Base-by-base conservation (phyloP, 2,113 vertebrate species). In the Trachemys scripta region DNA sequence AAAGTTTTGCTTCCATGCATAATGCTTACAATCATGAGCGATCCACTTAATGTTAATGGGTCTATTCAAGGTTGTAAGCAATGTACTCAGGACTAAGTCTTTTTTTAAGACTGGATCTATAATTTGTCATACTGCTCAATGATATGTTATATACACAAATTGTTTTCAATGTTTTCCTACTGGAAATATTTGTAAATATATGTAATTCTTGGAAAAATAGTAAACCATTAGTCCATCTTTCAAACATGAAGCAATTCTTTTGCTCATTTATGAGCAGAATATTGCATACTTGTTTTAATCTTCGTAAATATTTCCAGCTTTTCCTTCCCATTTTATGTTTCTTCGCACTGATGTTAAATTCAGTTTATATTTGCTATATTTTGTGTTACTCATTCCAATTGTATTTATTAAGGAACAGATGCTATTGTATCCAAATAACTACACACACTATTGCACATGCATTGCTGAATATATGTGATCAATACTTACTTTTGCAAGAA, bases 401-500 rank as follows among this genome's bases (percentile, higher is more conserved):
- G 16, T 1, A 80, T 38, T 89, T 94, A 88, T 89, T 56, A 80
- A 27, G 47, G 35, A 95, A 57, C 35, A 51, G 25, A 91, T 82
- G 35, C 22, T 38, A 75, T 54, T 56, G 2, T 92, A 88, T 53
- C 49, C 82, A 95, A 93, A 72, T 86, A 82, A 54, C 56, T 69
- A 57, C 29, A 56, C 65, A 25, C 86, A 96, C 45, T 93, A 92
- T 91, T 87, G 92, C 22, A 87, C 1, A 7, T 87, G 22, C 22
- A 88, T 62, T 45, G 11, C n/a, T 88, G 80, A 83, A 87, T 78
- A 83, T 80, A 94, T 42, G 29, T 51, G 49, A 93, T 16, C 17
- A 38, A 92, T 87, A 47, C 72, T 79, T 4, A 90, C 84, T 94
- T 88, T 89, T 88, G 87, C 78, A 93, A 90, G 38, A 87, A 96